phyloP scores from a whole-genome alignment of 92 coral and sea anemone genomes.

The Ricordea florida region DNA sequence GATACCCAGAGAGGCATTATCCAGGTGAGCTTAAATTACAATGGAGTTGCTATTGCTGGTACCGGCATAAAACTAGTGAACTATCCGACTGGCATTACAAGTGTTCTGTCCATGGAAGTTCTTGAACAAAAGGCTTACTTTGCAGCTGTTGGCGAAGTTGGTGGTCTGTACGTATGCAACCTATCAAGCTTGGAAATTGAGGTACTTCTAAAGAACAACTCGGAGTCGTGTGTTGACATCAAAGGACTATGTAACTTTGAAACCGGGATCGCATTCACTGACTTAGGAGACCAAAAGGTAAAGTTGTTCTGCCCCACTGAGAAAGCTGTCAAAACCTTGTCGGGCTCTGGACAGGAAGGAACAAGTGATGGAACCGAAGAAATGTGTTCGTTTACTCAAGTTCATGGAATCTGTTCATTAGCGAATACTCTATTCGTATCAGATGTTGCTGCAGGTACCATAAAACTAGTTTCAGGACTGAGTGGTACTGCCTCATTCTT shows the following conservation, averaged over 20 bases:
- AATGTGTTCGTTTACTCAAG: constrained; percentile 24
- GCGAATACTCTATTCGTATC: constrained; percentile 39
- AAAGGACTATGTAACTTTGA: neutral
- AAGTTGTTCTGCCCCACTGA: constrained; percentile 1
- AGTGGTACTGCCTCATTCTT: constrained; percentile 37
- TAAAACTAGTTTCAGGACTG: constrained; percentile 31
- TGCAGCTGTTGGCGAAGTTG: constrained; percentile 6
- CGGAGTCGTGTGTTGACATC: neutral
- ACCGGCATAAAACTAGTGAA: neutral
- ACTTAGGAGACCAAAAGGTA: constrained; percentile 1
- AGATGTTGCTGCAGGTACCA: constrained; percentile 25
- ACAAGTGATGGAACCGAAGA: constrained; percentile 34
- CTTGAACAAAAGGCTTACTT: constrained; percentile 37
- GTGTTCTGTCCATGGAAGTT: neutral
- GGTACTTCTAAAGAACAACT: constrained; percentile 1
- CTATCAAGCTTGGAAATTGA: constrained; percentile 3
- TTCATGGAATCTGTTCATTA: constrained; percentile 33
- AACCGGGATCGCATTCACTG: constrained; percentile 7
- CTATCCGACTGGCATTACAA: neutral
- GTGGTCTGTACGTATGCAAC: constrained; percentile 22
- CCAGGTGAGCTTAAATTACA: neutral
- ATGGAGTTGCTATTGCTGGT: neutral
- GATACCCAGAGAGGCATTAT: neutral
- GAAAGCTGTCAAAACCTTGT: neutral
- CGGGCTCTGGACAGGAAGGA: constrained; percentile 31